A percentile compares a stretch with the other conserved stretches of the same genome.
Evolutionary conservation across 2,888 invertebrate species (phyloP).

Genomic region (Parelbella ahira): DNA sequence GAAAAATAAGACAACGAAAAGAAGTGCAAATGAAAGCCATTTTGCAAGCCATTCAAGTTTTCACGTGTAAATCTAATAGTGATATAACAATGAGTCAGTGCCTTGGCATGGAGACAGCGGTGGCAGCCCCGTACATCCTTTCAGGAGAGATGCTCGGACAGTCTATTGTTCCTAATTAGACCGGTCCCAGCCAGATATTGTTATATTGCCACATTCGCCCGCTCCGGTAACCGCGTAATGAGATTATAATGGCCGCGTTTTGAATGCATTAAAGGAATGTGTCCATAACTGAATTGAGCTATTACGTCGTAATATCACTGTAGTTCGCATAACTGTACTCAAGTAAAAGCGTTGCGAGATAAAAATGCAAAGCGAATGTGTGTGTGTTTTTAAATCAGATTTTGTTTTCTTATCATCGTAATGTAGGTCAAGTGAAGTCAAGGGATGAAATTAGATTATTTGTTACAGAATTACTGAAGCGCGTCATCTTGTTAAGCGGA

Average conservation of each 20-base stretch:
- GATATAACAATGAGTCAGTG: too few relatives aligned
- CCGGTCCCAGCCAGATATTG: conserved; percentile 55
- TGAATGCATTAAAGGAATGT: conserved; percentile 28
- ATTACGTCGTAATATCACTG: too few relatives aligned
- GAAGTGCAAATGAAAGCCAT: too few relatives aligned
- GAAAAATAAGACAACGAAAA: too few relatives aligned
- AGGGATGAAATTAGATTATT: conserved; percentile 66
- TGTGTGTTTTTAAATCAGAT: conserved; percentile 26
- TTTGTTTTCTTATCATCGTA: conserved; percentile 38
- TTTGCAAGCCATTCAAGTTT: too few relatives aligned
- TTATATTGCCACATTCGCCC: conserved; percentile 53
- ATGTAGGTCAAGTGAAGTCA: conserved; percentile 54
- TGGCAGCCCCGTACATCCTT: conserved; percentile 33
- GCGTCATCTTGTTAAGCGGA: conserved; percentile 93
- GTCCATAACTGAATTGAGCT: background rate
- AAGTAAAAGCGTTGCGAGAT: too few relatives aligned
- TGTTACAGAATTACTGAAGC: conserved; percentile 90
- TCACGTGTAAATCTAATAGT: too few relatives aligned
- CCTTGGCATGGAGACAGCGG: conserved; percentile 27
- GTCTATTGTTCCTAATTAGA: conserved; percentile 60
- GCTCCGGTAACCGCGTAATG: conserved; percentile 56
- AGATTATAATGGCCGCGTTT: conserved; percentile 57
- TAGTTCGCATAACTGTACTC: too few relatives aligned
- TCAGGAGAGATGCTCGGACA: conserved; percentile 38
- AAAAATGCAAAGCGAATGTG: conserved; percentile 26